These are phyloP conservation scores for Malurus elegans DNA, from an alignment of 2,113 vertebrate genomes.

Conservation along the genomic window DNA sequence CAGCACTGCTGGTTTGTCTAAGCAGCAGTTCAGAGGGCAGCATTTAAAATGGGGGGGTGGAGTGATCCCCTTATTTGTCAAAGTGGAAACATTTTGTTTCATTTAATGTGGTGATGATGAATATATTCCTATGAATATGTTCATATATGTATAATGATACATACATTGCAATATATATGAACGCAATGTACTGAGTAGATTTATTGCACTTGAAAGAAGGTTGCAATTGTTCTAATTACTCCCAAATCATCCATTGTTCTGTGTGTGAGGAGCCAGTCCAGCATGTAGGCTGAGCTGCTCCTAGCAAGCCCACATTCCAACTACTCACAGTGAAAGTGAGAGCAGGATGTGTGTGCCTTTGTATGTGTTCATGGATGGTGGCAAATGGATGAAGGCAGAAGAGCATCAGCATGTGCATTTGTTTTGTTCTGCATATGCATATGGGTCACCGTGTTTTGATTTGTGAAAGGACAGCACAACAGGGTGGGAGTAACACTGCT, in stretches of 20 bases:
- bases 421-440: neutral
- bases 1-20: neutral
- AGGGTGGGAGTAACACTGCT: neutral
- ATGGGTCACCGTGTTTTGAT: neutral
- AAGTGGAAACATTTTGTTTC: neutral
- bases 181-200: neutral
- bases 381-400: neutral
- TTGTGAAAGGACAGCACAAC: neutral
- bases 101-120: neutral
- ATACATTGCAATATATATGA: neutral
- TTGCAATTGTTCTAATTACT: neutral
- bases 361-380: neutral
- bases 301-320: fast-evolving
- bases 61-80: neutral
- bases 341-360: neutral
- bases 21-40: neutral
- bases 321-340: neutral
- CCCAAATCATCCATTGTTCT: neutral
- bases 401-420: neutral
- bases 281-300: fast-evolving
- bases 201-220: neutral
- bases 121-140: neutral
- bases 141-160: neutral
- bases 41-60: neutral
- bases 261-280: neutral